Base-by-base conservation (phyloP, 2,113 vertebrate genomes). In the Aix galericulata region DNA sequence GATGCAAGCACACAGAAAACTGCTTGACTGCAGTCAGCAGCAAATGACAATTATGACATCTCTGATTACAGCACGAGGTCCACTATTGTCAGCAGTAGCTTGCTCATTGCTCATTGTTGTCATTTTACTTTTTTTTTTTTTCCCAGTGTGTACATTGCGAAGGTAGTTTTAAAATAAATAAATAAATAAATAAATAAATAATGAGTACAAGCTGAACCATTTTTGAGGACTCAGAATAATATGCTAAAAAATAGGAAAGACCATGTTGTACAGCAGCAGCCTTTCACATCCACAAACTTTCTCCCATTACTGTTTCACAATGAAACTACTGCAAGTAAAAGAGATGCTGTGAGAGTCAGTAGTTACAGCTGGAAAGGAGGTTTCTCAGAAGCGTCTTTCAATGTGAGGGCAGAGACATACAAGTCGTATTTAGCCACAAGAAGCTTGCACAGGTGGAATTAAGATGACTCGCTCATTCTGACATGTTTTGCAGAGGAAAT, bases 401-500 rank as follows among this genome's bases (percentile, higher is more conserved):
- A 1, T 18, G 34, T 7, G 27, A 74, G 40, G n/a, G 14, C 9
- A 74, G 59, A 89, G 63, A 75, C 22, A 36, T 6, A 25, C 1
- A 8, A 11, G 15, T 40, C 53, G 18, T 9, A 44, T 16, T 29
- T 21, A 50, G 32, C 26, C 46, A 44, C 38, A 42, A 11, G 63
- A 67, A 88, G 38, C 27, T 32, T 26, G 63, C 26, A 69, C n/a
- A 86, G 29, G 31, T 36, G 55, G 63, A 91, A 34, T 26, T 60
- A 68, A 68, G 31, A 27, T n/a, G 59, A 31, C 46, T 73, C n/a
- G 8, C 27, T 96, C 44, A 29, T 89, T 89, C 71, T 7, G 29
- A 91, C 36, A 31, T 67, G 21, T 85, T 94, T 85, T 93, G 59
- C 55, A 56, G 63, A 87, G 64, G 60, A 95, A 91, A 91, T 17